These are phyloP conservation scores for Brachypalpus laphriformis DNA, from an alignment of 2,888 invertebrate species.

Conservation along the genomic window DNA sequence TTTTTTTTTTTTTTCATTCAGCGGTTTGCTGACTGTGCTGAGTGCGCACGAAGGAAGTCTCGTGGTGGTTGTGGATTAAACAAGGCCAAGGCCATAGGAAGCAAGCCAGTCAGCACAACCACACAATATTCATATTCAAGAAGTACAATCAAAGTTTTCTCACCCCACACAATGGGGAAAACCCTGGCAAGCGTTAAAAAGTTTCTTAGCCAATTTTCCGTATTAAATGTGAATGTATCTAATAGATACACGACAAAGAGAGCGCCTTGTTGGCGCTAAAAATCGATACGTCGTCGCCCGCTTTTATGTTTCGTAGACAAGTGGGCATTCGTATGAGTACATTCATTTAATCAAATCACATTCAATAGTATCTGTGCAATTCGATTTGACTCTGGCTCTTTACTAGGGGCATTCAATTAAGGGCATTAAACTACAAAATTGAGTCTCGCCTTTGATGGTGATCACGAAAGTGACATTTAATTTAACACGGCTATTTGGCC, in stretches of 20 bases:
- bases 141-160: slow-evolving; percentile 7
- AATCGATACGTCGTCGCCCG: slow-evolving; percentile 52
- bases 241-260: slow-evolving; percentile 11
- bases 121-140: not conserved
- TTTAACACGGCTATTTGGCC: slow-evolving; percentile 47
- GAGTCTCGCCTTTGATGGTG: slow-evolving; percentile 25
- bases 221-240: slow-evolving; percentile 19
- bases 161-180: not conserved
- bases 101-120: not conserved
- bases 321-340: not conserved
- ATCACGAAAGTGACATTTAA: slow-evolving; percentile 50
- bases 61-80: slow-evolving; percentile 11
- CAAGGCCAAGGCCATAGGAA: slow-evolving; percentile 52
- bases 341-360: slow-evolving; percentile 9
- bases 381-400: not conserved
- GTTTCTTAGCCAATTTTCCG: slow-evolving; percentile 39
- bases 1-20: not conserved
- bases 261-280: slow-evolving; percentile 26
- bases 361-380: not conserved
- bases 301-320: slow-evolving; percentile 36
- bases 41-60: slow-evolving; percentile 8
- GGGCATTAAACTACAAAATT: slow-evolving; percentile 41
- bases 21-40: not conserved
- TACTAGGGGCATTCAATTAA: slow-evolving; percentile 8
- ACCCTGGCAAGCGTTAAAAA: slow-evolving; percentile 27